Percentiles rank a stretch among this genome's conserved stretches.
Conservation (phyloP, 2,797 vertebrate species). For the Scyliorhinus canicula region DNA sequence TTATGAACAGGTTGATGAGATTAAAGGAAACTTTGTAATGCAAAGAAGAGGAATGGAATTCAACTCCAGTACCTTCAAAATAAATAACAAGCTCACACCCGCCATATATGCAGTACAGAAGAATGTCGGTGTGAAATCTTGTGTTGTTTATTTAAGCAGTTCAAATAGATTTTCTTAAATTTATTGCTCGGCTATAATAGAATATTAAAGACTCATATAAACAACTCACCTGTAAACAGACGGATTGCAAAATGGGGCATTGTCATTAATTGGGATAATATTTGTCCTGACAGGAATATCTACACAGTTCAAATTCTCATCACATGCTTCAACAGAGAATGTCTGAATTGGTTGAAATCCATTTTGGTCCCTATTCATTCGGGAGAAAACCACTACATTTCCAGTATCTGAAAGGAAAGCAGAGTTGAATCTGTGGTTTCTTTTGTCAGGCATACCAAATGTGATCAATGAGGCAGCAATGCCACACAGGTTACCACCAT, state of each 20-base stretch:
- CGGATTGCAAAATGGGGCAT: conserved; percentile 46
- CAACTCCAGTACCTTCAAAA: neutral
- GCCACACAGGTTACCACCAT: neutral
- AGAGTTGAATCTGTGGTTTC: neutral
- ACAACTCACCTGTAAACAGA: conserved; percentile 50
- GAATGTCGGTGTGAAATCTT: neutral
- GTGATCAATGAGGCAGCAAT: neutral
- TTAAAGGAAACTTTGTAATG: neutral
- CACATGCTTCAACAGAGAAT: conserved; percentile 48
- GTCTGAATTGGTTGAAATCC: conserved; percentile 43
- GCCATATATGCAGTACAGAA: neutral
- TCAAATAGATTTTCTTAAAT: neutral
- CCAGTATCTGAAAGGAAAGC: conserved; percentile 43
- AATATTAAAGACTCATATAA: conserved; percentile 44
- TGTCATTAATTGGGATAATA: conserved; percentile 47
- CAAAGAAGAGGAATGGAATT: neutral
- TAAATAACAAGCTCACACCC: neutral
- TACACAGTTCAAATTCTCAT: conserved; percentile 39
- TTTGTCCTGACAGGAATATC: conserved; percentile 41
- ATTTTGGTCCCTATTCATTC: conserved; percentile 43
- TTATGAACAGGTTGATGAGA: neutral
- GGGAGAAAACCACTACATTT: conserved; percentile 40
- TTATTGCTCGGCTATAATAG: neutral
- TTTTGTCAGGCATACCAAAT: neutral
- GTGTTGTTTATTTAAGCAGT: neutral